These are phyloP conservation scores for Pseudeuparius sepicola DNA, from an alignment of 2,888 invertebrate species.

Conservation along the genomic window DNA sequence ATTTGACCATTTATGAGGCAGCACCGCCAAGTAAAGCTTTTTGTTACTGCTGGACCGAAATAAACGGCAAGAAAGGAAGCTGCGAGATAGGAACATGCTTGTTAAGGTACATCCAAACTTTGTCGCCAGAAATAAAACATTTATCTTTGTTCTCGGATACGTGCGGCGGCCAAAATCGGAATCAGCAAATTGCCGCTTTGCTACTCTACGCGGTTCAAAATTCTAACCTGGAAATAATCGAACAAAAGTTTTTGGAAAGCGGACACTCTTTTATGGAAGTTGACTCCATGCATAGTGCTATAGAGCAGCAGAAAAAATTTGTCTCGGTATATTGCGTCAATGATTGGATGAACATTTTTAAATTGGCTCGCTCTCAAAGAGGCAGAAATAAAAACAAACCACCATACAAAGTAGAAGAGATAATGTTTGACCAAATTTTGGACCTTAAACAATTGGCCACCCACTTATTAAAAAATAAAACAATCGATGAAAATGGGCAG, in stretches of 20 bases:
- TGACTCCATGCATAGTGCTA: constrained; percentile 13
- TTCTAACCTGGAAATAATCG: constrained; percentile 4
- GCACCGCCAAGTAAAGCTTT: constrained; percentile 26
- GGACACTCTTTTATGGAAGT: constrained; percentile 15
- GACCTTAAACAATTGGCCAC: constrained; percentile 5
- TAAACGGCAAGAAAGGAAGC: constrained; percentile 29
- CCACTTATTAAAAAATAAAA: constrained; percentile 5
- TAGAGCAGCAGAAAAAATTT: constrained; percentile 6
- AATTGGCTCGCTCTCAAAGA: constrained; percentile 2
- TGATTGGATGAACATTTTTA: constrained; percentile 8
- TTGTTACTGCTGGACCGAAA: constrained; percentile 28
- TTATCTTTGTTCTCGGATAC: too few relatives aligned
- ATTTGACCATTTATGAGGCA: constrained; percentile 31
- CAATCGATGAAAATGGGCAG: background rate
- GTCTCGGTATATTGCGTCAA: constrained; percentile 6
- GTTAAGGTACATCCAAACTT: constrained; percentile 15
- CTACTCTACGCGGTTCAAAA: background rate
- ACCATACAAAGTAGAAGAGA: constrained; percentile 4
- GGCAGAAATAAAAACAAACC: background rate
- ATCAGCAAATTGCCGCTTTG: constrained; percentile 5
- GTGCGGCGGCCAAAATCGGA: constrained; percentile 3
- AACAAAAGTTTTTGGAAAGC: constrained; percentile 12
- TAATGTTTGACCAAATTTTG: constrained; percentile 1
- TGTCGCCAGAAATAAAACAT: too few relatives aligned
- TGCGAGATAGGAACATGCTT: constrained; percentile 27